Evolutionary conservation across 2,113 vertebrate genomes (phyloP), one percentile per base, ranked within the genome.

Genomic region (Hoplias malabaricus): DNA sequence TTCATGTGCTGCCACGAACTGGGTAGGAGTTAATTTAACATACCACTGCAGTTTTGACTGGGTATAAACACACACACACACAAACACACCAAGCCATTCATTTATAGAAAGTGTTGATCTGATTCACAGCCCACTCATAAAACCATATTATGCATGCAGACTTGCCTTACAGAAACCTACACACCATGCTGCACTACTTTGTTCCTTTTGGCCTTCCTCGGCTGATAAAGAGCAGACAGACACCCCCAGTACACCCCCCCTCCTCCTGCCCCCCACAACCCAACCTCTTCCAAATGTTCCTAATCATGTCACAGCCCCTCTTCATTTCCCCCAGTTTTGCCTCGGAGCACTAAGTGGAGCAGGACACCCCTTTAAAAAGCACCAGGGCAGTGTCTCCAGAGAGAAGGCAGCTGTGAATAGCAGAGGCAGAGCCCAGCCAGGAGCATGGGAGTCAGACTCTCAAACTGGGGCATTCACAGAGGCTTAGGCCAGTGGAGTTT

Each of bases 361-460:
- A 84, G 74, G 80, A 75, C 80, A 80, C 46, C 83, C 80, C 56
- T 80, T 83, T 77, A 82, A 80, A 82, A 84, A 80, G 63, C 65
- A 77, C 12, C 65, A 57, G 73, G 31, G 29, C 68, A 73, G 29
- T 40, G 56, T 19, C 56, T 78, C 77, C 27, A 23, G 73, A 72
- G 73, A 74, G 43, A 57, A 48, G 8, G 66, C 77, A 81, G 53
- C 75, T 75, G 75, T 81, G 54, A 84, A 81, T 81, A 84, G 69
- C 31, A 46, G 63, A 46, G 48, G 56, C 67, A 68, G 48, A 75
- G 19, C 50, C 62, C 16, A 76, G n/a, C 43, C 31, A 33, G 68
- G 31, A 56, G 59, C 65, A 33, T 68, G 21, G 34, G 31, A 34
- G 56, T 67, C 46, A 68, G 72, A 71, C 57, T 4, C 19, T 43